Conservation (phyloP, 2,113 vertebrate species). For the Nanger granti region DNA sequence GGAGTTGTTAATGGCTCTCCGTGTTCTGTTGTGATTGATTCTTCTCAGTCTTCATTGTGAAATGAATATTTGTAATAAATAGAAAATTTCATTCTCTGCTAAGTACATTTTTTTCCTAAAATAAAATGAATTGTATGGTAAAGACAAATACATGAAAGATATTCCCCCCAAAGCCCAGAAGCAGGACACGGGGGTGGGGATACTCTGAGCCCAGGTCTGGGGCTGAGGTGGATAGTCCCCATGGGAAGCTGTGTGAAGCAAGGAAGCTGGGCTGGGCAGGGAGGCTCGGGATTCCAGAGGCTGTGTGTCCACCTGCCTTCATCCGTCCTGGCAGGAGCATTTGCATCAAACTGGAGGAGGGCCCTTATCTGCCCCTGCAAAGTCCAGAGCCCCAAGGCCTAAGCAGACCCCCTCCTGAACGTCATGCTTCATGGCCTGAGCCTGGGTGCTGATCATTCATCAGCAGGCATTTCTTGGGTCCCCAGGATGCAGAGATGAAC, state of each 20-base stretch:
- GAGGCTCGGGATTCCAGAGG: not conserved
- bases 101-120: not conserved
- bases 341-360: not conserved
- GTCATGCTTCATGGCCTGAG: accelerated
- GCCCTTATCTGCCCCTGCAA: not conserved
- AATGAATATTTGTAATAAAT: not conserved
- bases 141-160: not conserved
- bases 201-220: not conserved
- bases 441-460: not conserved
- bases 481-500: not conserved
- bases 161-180: not conserved
- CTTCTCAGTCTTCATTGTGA: not conserved
- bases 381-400: not conserved
- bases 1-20: not conserved
- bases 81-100: not conserved
- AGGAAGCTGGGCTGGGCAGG: not conserved
- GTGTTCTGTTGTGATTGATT: not conserved
- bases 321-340: not conserved
- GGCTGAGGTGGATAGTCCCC: not conserved
- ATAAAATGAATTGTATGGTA: not conserved
- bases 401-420: not conserved
- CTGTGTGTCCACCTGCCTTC: not conserved
- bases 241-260: not conserved
- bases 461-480: not conserved
- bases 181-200: not conserved